Evolutionary conservation across 2,113 vertebrate species (phyloP).

Genomic region (Oceanodroma tethys): DNA sequence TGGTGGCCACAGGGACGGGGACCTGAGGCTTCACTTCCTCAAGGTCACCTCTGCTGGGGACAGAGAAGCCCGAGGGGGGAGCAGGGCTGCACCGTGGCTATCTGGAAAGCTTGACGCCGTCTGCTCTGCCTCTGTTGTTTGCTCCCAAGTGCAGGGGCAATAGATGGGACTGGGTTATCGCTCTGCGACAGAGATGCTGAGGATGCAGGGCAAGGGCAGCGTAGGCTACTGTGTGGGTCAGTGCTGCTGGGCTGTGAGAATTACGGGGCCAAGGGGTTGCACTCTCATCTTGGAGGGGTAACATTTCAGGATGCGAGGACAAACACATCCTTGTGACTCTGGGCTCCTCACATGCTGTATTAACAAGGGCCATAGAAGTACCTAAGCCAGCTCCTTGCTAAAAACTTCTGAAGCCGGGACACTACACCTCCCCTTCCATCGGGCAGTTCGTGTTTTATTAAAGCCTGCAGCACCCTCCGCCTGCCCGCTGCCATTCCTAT

Average conservation of each 20-base stretch:
- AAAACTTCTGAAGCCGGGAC: background rate
- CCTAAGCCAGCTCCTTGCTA: background rate
- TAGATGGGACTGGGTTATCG: background rate
- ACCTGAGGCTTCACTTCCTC: background rate
- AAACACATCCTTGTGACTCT: background rate
- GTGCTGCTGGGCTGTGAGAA: background rate
- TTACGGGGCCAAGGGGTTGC: background rate
- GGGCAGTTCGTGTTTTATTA: background rate
- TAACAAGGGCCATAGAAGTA: background rate
- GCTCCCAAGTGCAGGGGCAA: background rate
- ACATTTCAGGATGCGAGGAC: background rate
- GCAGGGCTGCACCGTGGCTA: background rate
- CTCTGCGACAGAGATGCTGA: fast-evolving
- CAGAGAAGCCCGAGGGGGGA: background rate
- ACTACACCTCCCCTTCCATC: fast-evolving
- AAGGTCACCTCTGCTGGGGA: background rate
- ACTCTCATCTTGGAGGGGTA: background rate
- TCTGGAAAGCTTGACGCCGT: background rate
- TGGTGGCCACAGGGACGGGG: background rate
- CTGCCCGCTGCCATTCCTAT: background rate
- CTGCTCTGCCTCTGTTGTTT: background rate
- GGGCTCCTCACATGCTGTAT: fast-evolving
- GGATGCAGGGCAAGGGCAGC: background rate
- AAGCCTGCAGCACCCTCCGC: background rate
- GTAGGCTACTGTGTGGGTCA: background rate